Percentiles rank a stretch among this genome's conserved stretches.
Conservation (phyloP, 1,140 invertebrate species). For the Onthophagus taurus region DNA sequence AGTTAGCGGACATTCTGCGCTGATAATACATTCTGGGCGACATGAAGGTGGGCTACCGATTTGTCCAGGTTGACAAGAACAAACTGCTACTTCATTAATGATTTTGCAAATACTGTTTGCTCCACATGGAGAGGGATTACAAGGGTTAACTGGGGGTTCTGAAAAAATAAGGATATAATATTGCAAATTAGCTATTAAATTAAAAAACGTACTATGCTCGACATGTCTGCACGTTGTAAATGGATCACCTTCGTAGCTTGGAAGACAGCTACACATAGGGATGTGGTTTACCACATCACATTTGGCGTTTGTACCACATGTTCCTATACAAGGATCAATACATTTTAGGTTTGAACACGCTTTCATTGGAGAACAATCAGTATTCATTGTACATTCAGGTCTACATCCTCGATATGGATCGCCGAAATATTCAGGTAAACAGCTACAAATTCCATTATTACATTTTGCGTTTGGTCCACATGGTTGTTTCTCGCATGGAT, state of each 20-base stretch:
- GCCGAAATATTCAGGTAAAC: constrained; percentile 55
- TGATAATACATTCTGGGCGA: constrained; percentile 62
- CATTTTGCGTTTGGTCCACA: constrained; percentile 58
- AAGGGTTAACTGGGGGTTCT: constrained; percentile 29
- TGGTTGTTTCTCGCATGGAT: constrained; percentile 49
- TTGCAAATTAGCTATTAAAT: neutral
- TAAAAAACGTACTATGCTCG: too few relatives aligned
- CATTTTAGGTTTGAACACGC: constrained; percentile 68
- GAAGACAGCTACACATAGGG: constrained; percentile 56
- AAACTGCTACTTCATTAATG: constrained; percentile 61
- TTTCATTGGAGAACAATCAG: constrained; percentile 65
- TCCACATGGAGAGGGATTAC: constrained; percentile 50
- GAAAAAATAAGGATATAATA: neutral
- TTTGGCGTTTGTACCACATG: constrained; percentile 60
- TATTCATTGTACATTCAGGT: constrained; percentile 76
- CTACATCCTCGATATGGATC: constrained; percentile 55
- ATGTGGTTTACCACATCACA: constrained; percentile 76
- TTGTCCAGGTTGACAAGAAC: constrained; percentile 57
- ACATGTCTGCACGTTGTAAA: constrained; percentile 44
- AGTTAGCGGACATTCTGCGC: constrained; percentile 58
- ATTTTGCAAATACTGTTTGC: constrained; percentile 56
- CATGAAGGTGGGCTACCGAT: constrained; percentile 64
- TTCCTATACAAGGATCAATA: constrained; percentile 65
- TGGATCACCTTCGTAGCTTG: constrained; percentile 61
- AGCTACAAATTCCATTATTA: constrained; percentile 49